These are phyloP conservation scores for Benthosema pterotum DNA, from an alignment of 2,797 vertebrate species.

Conservation along the genomic window DNA sequence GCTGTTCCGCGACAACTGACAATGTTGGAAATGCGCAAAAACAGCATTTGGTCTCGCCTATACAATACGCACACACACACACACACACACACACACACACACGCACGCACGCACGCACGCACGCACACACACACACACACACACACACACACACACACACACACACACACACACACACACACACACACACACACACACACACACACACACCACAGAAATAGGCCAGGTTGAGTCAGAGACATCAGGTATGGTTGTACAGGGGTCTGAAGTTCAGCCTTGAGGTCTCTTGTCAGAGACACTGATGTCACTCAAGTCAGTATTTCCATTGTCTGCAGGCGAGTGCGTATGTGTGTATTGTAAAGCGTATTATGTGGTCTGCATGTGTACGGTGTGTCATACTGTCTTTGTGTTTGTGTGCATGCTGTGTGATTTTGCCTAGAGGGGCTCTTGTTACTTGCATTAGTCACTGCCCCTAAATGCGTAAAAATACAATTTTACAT, in stretches of 20 bases:
- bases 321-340: constrained; percentile 64
- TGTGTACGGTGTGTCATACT: constrained; percentile 13
- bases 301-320: constrained; percentile 59
- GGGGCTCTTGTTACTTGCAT: constrained; percentile 21
- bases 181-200: constrained; percentile 23
- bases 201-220: constrained; percentile 20
- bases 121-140: no score
- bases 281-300: constrained; percentile 58
- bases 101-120: no score
- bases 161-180: not conserved
- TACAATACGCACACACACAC: no score
- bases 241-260: constrained; percentile 61
- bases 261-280: constrained; percentile 56
- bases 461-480: constrained; percentile 45
- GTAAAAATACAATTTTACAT: constrained; percentile 15
- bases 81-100: no score
- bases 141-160: no score
- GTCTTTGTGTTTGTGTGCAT: constrained; percentile 30
- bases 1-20: no score
- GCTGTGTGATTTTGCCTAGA: constrained; percentile 26
- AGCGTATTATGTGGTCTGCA: no score
- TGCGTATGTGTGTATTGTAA: constrained; percentile 28
- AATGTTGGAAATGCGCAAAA: no score
- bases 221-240: constrained; percentile 55
- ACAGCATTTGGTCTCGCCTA: no score